A percentile compares a stretch with the other conserved stretches of the same genome.
Evolutionary conservation across 2,888 invertebrate species (phyloP).

Genomic region (Corythucha ciliata): DNA sequence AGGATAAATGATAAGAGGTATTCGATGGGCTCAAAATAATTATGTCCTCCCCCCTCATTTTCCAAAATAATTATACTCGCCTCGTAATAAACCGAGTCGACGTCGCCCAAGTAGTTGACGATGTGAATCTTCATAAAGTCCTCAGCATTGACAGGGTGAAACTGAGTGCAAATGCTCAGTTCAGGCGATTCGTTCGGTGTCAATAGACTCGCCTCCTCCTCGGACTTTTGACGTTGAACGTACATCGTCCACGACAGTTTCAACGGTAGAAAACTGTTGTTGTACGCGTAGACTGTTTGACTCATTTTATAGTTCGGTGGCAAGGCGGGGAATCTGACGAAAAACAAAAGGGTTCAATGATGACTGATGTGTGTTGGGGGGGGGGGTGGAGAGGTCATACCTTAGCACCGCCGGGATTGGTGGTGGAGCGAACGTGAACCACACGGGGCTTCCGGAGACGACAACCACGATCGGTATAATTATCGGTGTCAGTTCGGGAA

Average conservation of each 20-base stretch:
- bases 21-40: no score
- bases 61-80: not conserved
- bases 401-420: no score
- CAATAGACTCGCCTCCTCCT: not conserved
- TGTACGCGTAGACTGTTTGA: slow-evolving; percentile 16
- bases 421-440: slow-evolving; percentile 22
- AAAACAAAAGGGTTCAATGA: not conserved
- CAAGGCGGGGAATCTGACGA: slow-evolving; percentile 17
- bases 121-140: slow-evolving; percentile 11
- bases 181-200: slow-evolving; percentile 15
- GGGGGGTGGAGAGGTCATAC: no score
- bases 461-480: slow-evolving; percentile 18
- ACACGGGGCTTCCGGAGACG: slow-evolving; percentile 15
- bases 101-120: slow-evolving; percentile 16
- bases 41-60: no score
- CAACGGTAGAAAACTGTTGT: slow-evolving; percentile 19
- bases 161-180: slow-evolving; percentile 14
- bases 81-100: slow-evolving; percentile 16
- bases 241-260: slow-evolving; percentile 20
- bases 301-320: not conserved
- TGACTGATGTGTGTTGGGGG: no score
- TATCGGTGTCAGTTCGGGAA: slow-evolving; percentile 9
- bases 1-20: no score
- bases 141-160: slow-evolving; percentile 3
- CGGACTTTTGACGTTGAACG: not conserved